Evolutionary conservation across 2,797 vertebrate genomes (phyloP).

Genomic region (Eulemur coronatus): DNA sequence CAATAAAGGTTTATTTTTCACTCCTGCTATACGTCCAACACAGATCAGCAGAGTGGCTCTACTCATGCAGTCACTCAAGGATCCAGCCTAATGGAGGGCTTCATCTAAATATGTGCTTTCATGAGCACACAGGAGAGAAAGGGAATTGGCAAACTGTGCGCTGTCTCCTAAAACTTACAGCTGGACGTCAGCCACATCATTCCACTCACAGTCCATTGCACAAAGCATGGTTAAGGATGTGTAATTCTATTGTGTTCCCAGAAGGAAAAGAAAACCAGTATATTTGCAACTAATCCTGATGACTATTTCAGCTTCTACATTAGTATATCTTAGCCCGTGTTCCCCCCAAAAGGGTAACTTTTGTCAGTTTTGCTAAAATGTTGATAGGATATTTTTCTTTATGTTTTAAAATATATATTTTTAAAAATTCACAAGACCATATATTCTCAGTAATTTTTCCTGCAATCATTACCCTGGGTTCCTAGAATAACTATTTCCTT

Average conservation of each 20-base stretch:
- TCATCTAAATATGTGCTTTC: background rate
- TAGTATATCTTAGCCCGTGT: background rate
- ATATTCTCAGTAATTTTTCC: background rate
- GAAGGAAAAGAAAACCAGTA: background rate
- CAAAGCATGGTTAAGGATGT: background rate
- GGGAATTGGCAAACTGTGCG: background rate
- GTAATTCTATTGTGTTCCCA: background rate
- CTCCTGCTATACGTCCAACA: background rate
- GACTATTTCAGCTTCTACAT: background rate
- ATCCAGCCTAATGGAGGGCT: background rate
- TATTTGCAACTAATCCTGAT: background rate
- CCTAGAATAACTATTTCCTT: background rate
- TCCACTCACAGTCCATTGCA: background rate
- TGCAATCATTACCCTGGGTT: background rate
- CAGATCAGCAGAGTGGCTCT: background rate
- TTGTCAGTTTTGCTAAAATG: background rate
- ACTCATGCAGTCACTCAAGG: background rate
- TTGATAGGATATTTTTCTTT: background rate
- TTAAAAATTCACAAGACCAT: background rate
- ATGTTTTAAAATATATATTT: slow-evolving; percentile 15
- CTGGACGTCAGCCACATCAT: background rate
- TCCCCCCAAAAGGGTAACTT: background rate
- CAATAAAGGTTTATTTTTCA: background rate
- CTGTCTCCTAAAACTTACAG: background rate
- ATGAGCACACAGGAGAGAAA: background rate